A percentile compares a stretch with the other conserved stretches of the same genome.
These are phyloP conservation scores for Drosophila colorata DNA, from an alignment of 2,888 invertebrate species.

Conservation along the genomic window DNA sequence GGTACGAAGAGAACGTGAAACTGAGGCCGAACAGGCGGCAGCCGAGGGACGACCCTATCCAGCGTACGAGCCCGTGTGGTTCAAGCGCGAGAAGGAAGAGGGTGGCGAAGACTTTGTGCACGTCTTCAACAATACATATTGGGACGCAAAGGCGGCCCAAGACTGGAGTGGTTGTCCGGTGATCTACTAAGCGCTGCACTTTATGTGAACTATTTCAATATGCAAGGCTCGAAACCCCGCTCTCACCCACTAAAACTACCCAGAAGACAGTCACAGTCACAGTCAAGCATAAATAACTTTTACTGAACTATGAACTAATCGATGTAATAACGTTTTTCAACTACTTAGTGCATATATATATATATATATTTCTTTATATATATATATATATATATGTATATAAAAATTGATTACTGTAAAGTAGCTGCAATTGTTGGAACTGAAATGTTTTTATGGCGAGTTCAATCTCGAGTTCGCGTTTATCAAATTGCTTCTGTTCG, in stretches of 20 bases:
- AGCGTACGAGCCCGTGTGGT: slow-evolving; percentile 94
- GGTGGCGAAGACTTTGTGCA: slow-evolving; percentile 89
- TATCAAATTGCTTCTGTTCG: slow-evolving; percentile 37
- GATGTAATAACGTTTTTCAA: slow-evolving; percentile 53
- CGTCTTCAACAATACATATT: slow-evolving; percentile 95
- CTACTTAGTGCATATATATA: slow-evolving; percentile 35
- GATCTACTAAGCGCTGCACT: slow-evolving; percentile 86
- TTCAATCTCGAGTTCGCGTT: slow-evolving; percentile 19
- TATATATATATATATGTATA: slow-evolving; percentile 24
- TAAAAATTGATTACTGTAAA: slow-evolving; percentile 51
- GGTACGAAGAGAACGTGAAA: slow-evolving; percentile 91
- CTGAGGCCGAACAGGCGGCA: slow-evolving; percentile 90
- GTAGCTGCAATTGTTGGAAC: slow-evolving; percentile 56
- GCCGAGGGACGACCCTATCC: slow-evolving; percentile 89
- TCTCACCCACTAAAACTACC: slow-evolving; percentile 18
- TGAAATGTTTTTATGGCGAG: slow-evolving; percentile 43
- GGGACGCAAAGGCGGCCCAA: slow-evolving; percentile 94
- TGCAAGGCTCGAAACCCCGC: slow-evolving; percentile 48
- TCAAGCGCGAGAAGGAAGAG: slow-evolving; percentile 92
- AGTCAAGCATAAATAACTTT: slow-evolving; percentile 50
- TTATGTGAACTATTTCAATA: slow-evolving; percentile 53
- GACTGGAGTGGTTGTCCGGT: slow-evolving; percentile 97
- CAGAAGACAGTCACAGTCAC: slow-evolving; percentile 21
- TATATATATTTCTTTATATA: slow-evolving; percentile 15
- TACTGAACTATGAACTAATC: slow-evolving; percentile 46